These are phyloP conservation scores for Hypotaenidia philippensis DNA, from an alignment of 2,797 vertebrate species.

Conservation along the genomic window DNA sequence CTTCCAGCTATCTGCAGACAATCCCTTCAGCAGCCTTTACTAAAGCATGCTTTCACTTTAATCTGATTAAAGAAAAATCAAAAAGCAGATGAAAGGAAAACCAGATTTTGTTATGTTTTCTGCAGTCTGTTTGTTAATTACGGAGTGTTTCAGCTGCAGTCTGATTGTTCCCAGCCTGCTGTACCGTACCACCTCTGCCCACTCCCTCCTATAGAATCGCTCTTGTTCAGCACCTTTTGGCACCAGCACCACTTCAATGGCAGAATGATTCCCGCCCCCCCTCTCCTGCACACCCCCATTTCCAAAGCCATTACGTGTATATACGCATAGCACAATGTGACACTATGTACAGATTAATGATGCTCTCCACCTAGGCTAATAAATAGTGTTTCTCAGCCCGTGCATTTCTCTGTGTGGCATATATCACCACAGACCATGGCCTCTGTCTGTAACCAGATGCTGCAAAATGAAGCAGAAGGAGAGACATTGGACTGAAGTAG, in stretches of 20 bases:
- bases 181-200: background rate
- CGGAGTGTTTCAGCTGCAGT: background rate
- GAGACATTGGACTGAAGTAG: background rate
- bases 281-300: background rate
- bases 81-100: conserved; percentile 27
- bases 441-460: background rate
- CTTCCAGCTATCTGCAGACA: background rate
- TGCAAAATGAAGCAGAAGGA: background rate
- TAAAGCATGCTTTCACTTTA: background rate
- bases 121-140: conserved; percentile 25
- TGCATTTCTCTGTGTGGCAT: background rate
- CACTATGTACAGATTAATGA: background rate
- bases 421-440: accelerated
- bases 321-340: background rate
- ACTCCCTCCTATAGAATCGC: background rate
- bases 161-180: background rate
- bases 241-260: background rate
- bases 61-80: background rate
- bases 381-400: background rate
- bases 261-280: background rate
- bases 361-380: background rate
- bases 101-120: background rate
- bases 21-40: conserved; percentile 7
- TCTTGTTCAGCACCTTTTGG: background rate
- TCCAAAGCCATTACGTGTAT: background rate